A percentile compares a stretch with the other conserved stretches of the same genome.
phyloP scores from a whole-genome alignment of 2,888 invertebrate species.

The Hydraecia micacea region DNA sequence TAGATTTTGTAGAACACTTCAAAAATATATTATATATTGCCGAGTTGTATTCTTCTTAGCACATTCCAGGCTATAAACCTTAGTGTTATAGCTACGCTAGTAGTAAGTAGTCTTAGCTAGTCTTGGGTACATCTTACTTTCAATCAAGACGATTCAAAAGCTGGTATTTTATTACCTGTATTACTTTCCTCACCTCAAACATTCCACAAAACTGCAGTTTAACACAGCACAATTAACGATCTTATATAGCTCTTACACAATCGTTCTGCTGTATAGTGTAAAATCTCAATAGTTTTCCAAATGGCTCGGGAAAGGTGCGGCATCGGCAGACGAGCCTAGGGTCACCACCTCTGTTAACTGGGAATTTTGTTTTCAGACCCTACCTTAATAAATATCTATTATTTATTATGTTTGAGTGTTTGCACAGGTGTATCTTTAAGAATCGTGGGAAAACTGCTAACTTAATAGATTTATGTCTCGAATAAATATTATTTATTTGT shows the following conservation, averaged over 20 bases:
- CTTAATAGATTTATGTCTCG: background rate
- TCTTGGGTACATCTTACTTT: conserved; percentile 3
- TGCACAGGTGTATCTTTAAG: conserved; percentile 1
- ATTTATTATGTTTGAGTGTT: background rate
- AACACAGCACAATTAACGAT: conserved; percentile 27
- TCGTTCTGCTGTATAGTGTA: conserved; percentile 20
- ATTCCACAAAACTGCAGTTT: conserved; percentile 15
- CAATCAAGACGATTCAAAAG: background rate
- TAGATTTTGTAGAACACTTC: too few relatives aligned
- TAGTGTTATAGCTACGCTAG: background rate
- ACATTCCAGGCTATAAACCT: background rate
- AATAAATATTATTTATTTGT: background rate
- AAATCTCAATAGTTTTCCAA: conserved; percentile 43
- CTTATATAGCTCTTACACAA: conserved; percentile 41
- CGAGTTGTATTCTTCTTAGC: background rate
- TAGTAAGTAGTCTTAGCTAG: background rate
- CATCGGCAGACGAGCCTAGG: conserved; percentile 46
- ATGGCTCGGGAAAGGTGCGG: conserved; percentile 51
- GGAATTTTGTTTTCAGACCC: conserved; percentile 41
- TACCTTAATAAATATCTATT: conserved; percentile 21
- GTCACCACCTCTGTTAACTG: conserved; percentile 42
- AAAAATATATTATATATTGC: too few relatives aligned
- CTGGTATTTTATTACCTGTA: conserved; percentile 22
- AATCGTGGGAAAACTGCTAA: background rate
- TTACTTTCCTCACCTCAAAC: conserved; percentile 16